These are phyloP conservation scores for Abrostola triplasia DNA, from an alignment of 2,888 invertebrate species.

Conservation along the genomic window DNA sequence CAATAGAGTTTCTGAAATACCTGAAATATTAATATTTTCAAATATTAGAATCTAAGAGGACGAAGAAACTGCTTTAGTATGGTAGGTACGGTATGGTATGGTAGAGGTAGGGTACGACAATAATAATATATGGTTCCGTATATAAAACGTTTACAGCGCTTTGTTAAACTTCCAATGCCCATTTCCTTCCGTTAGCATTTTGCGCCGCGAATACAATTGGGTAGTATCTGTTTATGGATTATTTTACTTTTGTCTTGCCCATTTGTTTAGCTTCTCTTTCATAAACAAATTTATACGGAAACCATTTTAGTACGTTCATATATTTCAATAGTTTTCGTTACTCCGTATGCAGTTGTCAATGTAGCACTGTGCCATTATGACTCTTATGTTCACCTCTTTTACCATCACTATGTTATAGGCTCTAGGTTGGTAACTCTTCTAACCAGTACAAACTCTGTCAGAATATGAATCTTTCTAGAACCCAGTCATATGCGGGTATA, in stretches of 20 bases:
- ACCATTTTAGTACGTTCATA: too few relatives aligned
- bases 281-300: not conserved
- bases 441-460: too few relatives aligned
- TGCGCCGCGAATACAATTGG: not conserved
- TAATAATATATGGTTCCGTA: not conserved
- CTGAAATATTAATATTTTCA: not conserved
- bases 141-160: not conserved
- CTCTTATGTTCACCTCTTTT: too few relatives aligned
- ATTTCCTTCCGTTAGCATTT: slow-evolving; percentile 3
- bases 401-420: too few relatives aligned
- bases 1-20: not conserved
- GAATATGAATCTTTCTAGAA: too few relatives aligned
- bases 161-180: not conserved
- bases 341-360: too few relatives aligned
- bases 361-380: too few relatives aligned
- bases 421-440: too few relatives aligned
- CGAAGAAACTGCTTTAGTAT: not conserved
- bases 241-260: not conserved
- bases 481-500: too few relatives aligned
- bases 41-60: not conserved
- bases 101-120: not conserved
- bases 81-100: too few relatives aligned
- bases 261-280: not conserved
- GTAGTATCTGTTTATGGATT: not conserved
- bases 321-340: too few relatives aligned